phyloP scores from a whole-genome alignment of 2,113 vertebrate genomes.

The Gavialis gangeticus region DNA sequence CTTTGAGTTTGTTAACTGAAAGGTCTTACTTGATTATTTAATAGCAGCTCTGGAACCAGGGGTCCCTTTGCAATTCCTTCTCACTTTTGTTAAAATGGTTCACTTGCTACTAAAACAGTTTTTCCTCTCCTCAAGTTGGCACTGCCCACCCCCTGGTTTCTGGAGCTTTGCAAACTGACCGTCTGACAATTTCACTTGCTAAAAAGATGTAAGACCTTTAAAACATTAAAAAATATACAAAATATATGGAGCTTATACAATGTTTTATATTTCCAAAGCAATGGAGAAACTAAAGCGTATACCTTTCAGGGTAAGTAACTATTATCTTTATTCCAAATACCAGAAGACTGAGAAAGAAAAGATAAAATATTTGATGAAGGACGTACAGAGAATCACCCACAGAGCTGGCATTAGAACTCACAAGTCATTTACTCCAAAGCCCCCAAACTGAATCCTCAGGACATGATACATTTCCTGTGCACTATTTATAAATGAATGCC shows the following conservation, averaged over 20 bases:
- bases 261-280: not conserved
- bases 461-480: not conserved
- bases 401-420: not conserved
- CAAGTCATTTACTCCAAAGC: accelerated
- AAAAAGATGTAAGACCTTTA: not conserved
- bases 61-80: not conserved
- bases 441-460: not conserved
- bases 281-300: not conserved
- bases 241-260: not conserved
- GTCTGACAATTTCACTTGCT: not conserved
- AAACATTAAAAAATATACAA: not conserved
- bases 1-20: constrained; percentile 45
- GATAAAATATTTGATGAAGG: not conserved
- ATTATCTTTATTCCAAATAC: not conserved
- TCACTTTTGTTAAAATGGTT: not conserved
- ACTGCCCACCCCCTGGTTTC: not conserved
- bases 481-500: not conserved
- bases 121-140: not conserved
- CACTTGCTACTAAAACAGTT: not conserved
- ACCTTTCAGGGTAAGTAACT: not conserved
- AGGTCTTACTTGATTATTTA: constrained; percentile 14
- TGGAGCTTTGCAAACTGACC: not conserved
- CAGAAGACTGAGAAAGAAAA: not conserved
- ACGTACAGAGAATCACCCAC: not conserved
- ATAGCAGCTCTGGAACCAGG: not conserved